phyloP scores from a whole-genome alignment of 2,113 vertebrate genomes.

The Muntiacus reevesi region DNA sequence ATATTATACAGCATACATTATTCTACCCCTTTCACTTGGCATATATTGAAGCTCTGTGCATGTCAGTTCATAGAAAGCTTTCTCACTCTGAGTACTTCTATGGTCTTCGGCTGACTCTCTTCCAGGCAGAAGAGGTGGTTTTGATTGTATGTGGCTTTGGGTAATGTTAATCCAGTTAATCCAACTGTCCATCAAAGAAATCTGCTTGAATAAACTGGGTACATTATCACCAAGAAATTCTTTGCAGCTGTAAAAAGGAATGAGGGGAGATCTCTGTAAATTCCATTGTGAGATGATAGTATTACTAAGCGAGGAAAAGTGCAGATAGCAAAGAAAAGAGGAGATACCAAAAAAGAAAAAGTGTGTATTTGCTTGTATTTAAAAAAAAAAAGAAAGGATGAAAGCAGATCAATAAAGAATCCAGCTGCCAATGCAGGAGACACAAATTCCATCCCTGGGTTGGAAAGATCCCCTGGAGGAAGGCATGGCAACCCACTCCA shows the following conservation, averaged over 20 bases:
- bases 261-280: not conserved
- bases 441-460: not conserved
- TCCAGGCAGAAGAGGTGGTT: not conserved
- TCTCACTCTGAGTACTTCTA: not conserved
- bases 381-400: not conserved
- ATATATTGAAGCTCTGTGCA: not conserved
- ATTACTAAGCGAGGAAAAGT: not conserved
- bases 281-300: not conserved
- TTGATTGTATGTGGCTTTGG: not conserved
- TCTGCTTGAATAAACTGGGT: not conserved
- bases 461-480: not conserved
- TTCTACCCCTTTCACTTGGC: not conserved
- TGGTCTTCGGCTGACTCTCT: not conserved
- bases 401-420: not conserved
- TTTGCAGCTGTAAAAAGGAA: not conserved
- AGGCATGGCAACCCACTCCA: not conserved
- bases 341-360: not conserved
- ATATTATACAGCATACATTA: not conserved
- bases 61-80: not conserved
- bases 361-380: not conserved
- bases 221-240: not conserved
- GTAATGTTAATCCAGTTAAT: not conserved
- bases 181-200: not conserved
- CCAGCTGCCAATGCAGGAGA: not conserved
- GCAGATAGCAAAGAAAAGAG: not conserved